Base-by-base conservation (phyloP, 1,140 invertebrate genomes). In the Reticulitermes speratus region DNA sequence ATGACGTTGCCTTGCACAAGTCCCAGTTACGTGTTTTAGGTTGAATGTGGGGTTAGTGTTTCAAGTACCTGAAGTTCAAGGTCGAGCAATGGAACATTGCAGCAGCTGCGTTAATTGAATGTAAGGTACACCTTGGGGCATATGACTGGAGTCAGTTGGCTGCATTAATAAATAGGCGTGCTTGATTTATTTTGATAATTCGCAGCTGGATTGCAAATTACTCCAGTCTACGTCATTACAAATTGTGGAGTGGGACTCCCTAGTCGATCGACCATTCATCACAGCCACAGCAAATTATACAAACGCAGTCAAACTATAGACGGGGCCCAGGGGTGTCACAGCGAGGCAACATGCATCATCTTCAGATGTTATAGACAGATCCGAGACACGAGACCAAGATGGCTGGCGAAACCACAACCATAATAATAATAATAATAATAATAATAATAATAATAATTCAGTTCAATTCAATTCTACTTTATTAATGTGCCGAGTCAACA, bases 101-200 rank as follows among this genome's bases (percentile, higher is more conserved):
- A 75, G 25, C 65, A 75, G 65, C 52, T 55, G 52, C 52, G 52
- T 38, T 55, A 55, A 55, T 55, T 55, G 52, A 25, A 75, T 75
- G 25, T 30, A 75, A 69, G 65, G n/a, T 75, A 11, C 25, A 25
- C 11, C 65, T 75, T 30, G 25, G 25, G 65, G 65, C 65, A 75
- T 14, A 30, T 8, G 25, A 75, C 11, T 75, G 8, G 16, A 75
- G 25, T 25, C 65, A 75, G 25, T 14, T 75, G 14, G n/a, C n/a
- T 75, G 16, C n/a, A 30, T 75, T 30, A 75, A 75, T 75, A 75
- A 75, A 75, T 75, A 30, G 5, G 25, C n/a, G 3, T n/a, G 65
- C 65, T 75, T 75, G 65, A 75, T 75, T 75, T 75, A 75, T 75
- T 75, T 75, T 75, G 65, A 75, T 75, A n/a, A 30, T 30, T n/a